A percentile compares a stretch with the other conserved stretches of the same genome.
Evolutionary conservation across 2,888 invertebrate species (phyloP).

Genomic region (Drosophila kokeensis): DNA sequence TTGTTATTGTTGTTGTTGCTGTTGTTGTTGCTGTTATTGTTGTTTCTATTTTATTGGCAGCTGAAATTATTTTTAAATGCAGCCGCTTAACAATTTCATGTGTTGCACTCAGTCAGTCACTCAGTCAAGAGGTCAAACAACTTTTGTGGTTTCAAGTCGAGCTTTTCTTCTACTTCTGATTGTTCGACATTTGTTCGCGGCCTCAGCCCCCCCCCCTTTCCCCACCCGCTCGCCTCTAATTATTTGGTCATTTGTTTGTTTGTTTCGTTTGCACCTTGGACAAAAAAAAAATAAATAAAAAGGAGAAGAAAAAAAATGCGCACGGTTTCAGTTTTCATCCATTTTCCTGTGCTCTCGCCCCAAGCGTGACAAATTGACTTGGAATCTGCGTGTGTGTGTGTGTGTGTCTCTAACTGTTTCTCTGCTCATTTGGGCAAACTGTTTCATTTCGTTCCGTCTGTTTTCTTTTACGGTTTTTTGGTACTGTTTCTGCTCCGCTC

Average conservation of each 20-base stretch:
- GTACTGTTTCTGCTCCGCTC: slow-evolving; percentile 20
- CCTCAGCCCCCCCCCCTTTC: not conserved
- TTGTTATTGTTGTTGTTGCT: slow-evolving; percentile 44
- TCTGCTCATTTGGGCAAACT: slow-evolving; percentile 34
- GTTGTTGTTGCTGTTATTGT: slow-evolving; percentile 39
- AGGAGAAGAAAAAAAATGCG: slow-evolving; percentile 35
- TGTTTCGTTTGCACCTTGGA: slow-evolving; percentile 55
- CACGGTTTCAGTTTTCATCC: slow-evolving; percentile 32
- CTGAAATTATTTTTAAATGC: slow-evolving; percentile 78
- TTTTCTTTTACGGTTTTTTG: slow-evolving; percentile 31
- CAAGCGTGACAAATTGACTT: slow-evolving; percentile 69
- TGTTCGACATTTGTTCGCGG: slow-evolving; percentile 36
- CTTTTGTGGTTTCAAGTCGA: slow-evolving; percentile 56
- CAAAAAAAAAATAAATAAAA: not conserved
- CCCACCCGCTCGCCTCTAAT: slow-evolving; percentile 38
- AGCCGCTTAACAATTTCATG: slow-evolving; percentile 77
- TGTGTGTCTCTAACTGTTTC: slow-evolving; percentile 47
- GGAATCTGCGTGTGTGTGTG: slow-evolving; percentile 40
- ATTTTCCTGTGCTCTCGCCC: slow-evolving; percentile 17
- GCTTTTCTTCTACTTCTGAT: slow-evolving; percentile 45
- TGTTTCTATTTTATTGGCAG: slow-evolving; percentile 72
- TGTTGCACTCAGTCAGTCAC: slow-evolving; percentile 56
- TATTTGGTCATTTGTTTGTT: slow-evolving; percentile 66
- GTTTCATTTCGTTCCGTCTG: slow-evolving; percentile 34
- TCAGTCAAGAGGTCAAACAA: slow-evolving; percentile 77